Evolutionary conservation across 2,888 invertebrate species (phyloP).

Genomic region (Prosapia bicincta): DNA sequence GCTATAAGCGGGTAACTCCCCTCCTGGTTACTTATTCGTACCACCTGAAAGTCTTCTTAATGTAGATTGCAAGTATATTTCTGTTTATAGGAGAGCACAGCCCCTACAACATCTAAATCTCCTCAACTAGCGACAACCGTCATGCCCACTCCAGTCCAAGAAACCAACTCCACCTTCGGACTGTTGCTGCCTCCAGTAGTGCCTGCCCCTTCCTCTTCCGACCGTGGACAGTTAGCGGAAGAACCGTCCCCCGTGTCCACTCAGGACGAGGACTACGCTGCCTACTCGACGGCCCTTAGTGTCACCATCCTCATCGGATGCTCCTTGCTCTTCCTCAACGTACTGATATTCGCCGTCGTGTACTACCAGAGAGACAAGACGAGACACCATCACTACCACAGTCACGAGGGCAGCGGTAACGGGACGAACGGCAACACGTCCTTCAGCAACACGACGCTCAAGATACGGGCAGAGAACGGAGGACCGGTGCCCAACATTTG

Average conservation of each 20-base stretch:
- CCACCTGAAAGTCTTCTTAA: too few relatives aligned
- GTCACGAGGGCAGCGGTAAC: conserved; percentile 45
- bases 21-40: too few relatives aligned
- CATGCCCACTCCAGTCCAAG: conserved; percentile 9
- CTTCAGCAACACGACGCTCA: conserved; percentile 41
- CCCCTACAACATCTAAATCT: too few relatives aligned
- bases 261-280: conserved; percentile 78
- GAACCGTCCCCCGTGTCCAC: conserved; percentile 47
- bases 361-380: conserved; percentile 68
- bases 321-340: conserved; percentile 69
- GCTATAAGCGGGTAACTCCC: too few relatives aligned
- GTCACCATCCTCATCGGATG: conserved; percentile 89
- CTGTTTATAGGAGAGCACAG: too few relatives aligned
- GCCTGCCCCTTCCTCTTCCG: conserved; percentile 41
- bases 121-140: conserved; percentile 21
- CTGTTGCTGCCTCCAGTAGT: conserved; percentile 36
- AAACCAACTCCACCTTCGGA: conserved; percentile 18
- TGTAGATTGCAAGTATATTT: too few relatives aligned
- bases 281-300: conserved; percentile 86
- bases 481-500: conserved; percentile 40
- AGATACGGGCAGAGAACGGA: conserved; percentile 39
- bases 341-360: conserved; percentile 79
- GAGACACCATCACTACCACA: conserved; percentile 39
- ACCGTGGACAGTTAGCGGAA: conserved; percentile 44
- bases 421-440: conserved; percentile 44